Base-by-base conservation (phyloP, 35 echinoderm and acorn worm species). In the Ophiothrix spiculata region DNA sequence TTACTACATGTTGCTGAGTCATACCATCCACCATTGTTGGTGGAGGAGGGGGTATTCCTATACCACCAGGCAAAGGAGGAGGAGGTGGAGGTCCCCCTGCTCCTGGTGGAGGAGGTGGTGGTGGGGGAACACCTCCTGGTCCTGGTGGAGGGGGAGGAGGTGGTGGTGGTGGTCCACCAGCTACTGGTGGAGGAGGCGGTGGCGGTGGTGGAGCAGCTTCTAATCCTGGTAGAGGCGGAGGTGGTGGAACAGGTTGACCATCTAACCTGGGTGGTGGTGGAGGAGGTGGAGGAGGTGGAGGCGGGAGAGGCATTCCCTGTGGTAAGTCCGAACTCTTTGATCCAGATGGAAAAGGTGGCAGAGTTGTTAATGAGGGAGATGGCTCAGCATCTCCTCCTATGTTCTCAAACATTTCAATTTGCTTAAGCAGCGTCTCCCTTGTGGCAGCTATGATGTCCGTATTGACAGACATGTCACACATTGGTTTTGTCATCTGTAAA, bases 371-470 rank as follows among this genome's bases (percentile, higher is more conserved):
- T 25, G 60, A 12, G 2, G 60, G 60, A 10, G 25, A 69, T 28
- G 23, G 17, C 60, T 25, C 60, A 69, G 60, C 3, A 25, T 69
- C 60, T n/a, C n/a, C n/a, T n/a, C 75, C 28, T 13, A 86, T 84
- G 23, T 88, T 77, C 74, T 91, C 89, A 87, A 98, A 94, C 75
- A 84, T 85, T 31, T 94, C 88, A 74, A 98, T 98, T 19, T 94
- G 95, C 39, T 90, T 90, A 32, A 94, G 79, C 56, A 93, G 73
- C 31, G 85, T 81, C 42, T 91, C 85, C 34, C 91, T 86, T 40
- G 86, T 94, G 82, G 87, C 78, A 21, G 87, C 95, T 13, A 98
- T 94, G 79, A 81, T 91, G 74, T 98, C 95, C 15, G 95, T 98
- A 31, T 98, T 87, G 1, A 94, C 91, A 12, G 60, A 10, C 31